Percentiles rank a stretch among this genome's conserved stretches.
Evolutionary conservation across 1,140 invertebrate genomes (phyloP).

Genomic region (Neotoxoptera formosana): DNA sequence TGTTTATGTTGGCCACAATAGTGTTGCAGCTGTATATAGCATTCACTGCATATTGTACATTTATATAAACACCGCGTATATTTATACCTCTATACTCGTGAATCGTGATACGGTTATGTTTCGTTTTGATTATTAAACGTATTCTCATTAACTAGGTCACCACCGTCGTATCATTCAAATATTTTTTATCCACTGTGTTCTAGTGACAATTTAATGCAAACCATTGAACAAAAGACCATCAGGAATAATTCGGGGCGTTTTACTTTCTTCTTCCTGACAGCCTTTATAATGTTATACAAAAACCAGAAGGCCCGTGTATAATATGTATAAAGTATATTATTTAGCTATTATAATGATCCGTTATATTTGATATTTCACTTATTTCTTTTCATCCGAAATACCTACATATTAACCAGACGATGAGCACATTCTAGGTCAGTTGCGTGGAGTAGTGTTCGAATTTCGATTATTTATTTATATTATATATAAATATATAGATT

Average conservation of each 20-base stretch:
- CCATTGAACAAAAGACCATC: conserved; percentile 5
- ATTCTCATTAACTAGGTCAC: conserved; percentile 18
- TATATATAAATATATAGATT: not conserved
- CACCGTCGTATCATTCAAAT: not conserved
- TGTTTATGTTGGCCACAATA: not conserved
- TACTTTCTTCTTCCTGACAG: conserved; percentile 43
- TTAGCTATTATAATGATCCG: not conserved
- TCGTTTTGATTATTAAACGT: conserved; percentile 24
- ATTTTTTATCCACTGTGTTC: conserved; percentile 7
- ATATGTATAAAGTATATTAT: not conserved
- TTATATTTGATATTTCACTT: conserved; percentile 35
- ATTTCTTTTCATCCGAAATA: conserved; percentile 15
- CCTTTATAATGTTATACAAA: conserved; percentile 9
- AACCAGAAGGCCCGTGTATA: not conserved
- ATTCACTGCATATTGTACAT: not conserved
- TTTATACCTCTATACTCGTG: not conserved
- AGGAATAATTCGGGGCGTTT: conserved; percentile 24
- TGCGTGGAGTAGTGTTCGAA: not conserved
- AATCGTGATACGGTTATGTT: not conserved
- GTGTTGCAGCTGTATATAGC: not conserved
- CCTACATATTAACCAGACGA: not conserved
- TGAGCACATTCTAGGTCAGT: conserved; percentile 32
- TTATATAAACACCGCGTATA: not conserved
- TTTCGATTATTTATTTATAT: not conserved
- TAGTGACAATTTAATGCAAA: conserved; percentile 36